Conservation (phyloP, 1,140 invertebrate species). For the Trachymyrmex septentrionalis region DNA sequence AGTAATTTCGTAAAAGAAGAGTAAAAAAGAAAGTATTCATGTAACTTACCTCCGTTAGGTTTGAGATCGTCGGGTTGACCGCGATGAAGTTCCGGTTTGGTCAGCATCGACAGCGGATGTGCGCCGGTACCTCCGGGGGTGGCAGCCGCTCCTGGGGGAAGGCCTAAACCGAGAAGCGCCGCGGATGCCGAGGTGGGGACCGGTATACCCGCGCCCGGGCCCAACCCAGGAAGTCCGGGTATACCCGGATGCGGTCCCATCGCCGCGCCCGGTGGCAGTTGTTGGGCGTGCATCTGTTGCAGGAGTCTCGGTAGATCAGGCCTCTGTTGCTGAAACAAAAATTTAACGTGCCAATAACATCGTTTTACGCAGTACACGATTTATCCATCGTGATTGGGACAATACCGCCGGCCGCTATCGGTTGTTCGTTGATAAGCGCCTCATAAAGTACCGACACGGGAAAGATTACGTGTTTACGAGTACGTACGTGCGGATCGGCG, state of each 20-base stretch:
- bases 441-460: not conserved
- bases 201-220: conserved; percentile 84
- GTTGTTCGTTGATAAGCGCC: not conserved
- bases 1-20: no score
- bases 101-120: conserved; percentile 90
- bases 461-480: conserved; percentile 39
- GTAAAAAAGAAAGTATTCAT: not conserved
- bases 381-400: conserved; percentile 23
- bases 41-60: conserved; percentile 89
- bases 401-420: not conserved
- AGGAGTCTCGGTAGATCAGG: conserved; percentile 91
- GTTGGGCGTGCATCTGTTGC: conserved; percentile 97
- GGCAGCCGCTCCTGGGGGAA: conserved; percentile 87
- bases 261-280: conserved; percentile 91
- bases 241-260: conserved; percentile 89
- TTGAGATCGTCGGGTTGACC: conserved; percentile 88
- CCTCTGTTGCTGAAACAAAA: conserved; percentile 90
- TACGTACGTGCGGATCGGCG: not conserved
- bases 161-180: conserved; percentile 84
- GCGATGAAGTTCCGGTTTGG: conserved; percentile 91
- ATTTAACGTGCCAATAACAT: not conserved
- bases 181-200: conserved; percentile 85
- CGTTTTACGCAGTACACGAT: conserved; percentile 3
- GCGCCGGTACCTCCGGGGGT: conserved; percentile 87
- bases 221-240: conserved; percentile 84